Evolutionary conservation across 2,113 vertebrate genomes (phyloP).

Genomic region (Apodemus speciosus): DNA sequence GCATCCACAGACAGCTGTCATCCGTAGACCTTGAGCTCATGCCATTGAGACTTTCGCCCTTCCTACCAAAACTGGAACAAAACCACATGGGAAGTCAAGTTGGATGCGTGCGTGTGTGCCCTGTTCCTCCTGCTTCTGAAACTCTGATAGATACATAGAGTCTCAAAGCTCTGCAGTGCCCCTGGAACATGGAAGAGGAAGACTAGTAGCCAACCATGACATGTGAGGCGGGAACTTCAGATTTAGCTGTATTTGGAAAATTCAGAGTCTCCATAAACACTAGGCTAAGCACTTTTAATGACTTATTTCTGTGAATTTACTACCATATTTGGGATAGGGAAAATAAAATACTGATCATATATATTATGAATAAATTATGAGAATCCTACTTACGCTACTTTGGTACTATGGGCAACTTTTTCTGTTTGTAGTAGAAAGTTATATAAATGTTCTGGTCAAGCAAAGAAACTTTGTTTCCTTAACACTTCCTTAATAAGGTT

Average conservation of each 20-base stretch:
- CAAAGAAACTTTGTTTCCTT: conserved; percentile 16
- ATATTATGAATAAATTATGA: conserved; percentile 6
- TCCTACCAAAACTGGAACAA: neutral
- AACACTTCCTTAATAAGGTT: neutral
- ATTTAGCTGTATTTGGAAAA: neutral
- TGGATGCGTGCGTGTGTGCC: neutral
- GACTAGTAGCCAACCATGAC: neutral
- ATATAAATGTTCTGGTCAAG: neutral
- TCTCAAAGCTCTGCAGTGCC: neutral
- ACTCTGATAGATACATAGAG: neutral
- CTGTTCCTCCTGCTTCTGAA: neutral
- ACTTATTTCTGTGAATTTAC: neutral
- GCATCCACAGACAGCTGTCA: neutral
- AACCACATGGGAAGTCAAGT: neutral
- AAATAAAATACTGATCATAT: conserved; percentile 10
- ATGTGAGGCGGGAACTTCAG: neutral
- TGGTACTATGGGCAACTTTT: neutral
- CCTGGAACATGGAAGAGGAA: neutral
- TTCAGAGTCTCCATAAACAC: neutral
- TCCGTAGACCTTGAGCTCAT: neutral
- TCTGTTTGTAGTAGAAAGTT: conserved; percentile 13
- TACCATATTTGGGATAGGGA: neutral
- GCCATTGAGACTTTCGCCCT: neutral
- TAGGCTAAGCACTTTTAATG: neutral
- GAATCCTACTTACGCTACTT: conserved; percentile 26